Evolutionary conservation across 2,113 vertebrate genomes (phyloP), one percentile per base, ranked within the genome.

Genomic region (Saguinus imperator): DNA sequence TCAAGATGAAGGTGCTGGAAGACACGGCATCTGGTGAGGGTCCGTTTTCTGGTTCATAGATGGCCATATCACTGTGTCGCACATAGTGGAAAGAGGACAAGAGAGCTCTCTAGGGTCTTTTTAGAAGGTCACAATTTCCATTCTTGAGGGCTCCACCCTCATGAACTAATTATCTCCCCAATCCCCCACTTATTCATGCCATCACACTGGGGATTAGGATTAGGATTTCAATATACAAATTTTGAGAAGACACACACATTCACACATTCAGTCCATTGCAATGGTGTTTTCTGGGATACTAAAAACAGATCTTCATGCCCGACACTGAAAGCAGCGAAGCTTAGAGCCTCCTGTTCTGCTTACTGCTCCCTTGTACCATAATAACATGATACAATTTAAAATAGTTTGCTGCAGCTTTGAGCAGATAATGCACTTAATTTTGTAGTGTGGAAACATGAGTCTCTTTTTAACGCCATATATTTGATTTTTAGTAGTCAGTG

Each of bases 351-450:
- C 73, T 68, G 1, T 25, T 52, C 66, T 72, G 27, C 21, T 70
- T 18, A 35, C 70, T 72, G n/a, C 29, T 40, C 32, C 45, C 32
- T 32, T 27, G 2, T 17, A 13, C 40, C 57, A 55, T 35, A 35
- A 35, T 58, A 21, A 75, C 43, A 5, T 29, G 32, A 32, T 14
- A 8, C 8, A 66, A 75, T n/a, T 73, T 83, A 92, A 94, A 80
- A 94, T 25, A 82, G 12, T 52, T 73, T 18, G n/a, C 82, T 3
- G 2, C 7, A n/a, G 50, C 43, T 75, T 93, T 61, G 20, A 80
- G 72, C 70, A 92, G 87, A 87, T 32, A 75, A 87, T 32, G 35
- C 27, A 13, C 61, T 94, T 91, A 58, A 87, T 80, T 91, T 93
- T 73, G 55, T 77, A 50, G 83, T 43, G 14, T 91, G 57, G 75